Conservation (phyloP, 2,113 vertebrate species). For the Balaenoptera acutorostrata region DNA sequence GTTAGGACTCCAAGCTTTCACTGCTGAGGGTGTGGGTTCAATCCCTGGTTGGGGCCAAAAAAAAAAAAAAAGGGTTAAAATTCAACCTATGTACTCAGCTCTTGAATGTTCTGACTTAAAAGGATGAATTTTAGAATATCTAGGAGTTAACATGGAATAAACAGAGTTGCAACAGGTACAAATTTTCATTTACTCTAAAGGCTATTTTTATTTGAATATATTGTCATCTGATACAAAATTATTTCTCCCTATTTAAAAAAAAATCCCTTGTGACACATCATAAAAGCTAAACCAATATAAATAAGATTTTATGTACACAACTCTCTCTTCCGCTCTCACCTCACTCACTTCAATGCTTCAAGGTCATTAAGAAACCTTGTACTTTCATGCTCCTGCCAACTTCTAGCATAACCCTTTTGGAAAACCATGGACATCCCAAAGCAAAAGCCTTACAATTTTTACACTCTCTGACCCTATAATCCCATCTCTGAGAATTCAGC, state of each 20-base stretch:
- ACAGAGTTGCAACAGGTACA: background rate
- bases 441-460: background rate
- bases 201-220: conserved; percentile 24
- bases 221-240: background rate
- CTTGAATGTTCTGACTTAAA: conserved; percentile 10
- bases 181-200: conserved; percentile 25
- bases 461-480: background rate
- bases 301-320: background rate
- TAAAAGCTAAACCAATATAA: background rate
- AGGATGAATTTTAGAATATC: background rate
- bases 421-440: background rate
- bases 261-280: background rate
- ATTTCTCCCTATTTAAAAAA: background rate
- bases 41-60: background rate
- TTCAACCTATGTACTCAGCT: background rate
- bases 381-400: background rate
- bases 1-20: background rate
- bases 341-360: background rate
- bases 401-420: background rate
- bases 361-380: background rate
- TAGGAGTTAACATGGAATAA: background rate
- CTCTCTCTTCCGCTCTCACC: background rate
- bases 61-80: background rate
- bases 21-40: background rate
- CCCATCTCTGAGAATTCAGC: background rate